Evolutionary conservation across 2,797 vertebrate species (phyloP).

Genomic region (Phrynocephalus vlangalii): DNA sequence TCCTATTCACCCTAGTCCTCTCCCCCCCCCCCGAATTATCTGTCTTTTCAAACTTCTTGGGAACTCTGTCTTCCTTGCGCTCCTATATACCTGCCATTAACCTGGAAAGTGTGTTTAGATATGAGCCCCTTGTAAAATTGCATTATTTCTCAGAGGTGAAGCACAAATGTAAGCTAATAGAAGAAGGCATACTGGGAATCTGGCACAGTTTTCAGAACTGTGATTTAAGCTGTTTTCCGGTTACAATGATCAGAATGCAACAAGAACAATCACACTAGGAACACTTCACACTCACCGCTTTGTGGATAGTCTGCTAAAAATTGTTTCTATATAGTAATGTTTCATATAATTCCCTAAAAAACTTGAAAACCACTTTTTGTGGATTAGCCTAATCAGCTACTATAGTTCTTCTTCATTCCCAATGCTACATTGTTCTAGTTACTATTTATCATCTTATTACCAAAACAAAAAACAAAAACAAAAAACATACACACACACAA

Average conservation of each 20-base stretch:
- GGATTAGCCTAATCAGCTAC: too few relatives aligned
- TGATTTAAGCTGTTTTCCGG: background rate
- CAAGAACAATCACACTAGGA: background rate
- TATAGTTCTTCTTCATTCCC: too few relatives aligned
- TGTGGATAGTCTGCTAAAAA: background rate
- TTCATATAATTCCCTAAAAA: background rate
- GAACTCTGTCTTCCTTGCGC: conserved; percentile 1
- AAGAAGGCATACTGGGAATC: conserved; percentile 7
- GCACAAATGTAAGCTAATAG: background rate
- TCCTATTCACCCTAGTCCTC: background rate
- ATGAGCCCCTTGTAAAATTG: background rate
- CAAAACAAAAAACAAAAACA: background rate
- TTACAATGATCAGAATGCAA: conserved; percentile 42
- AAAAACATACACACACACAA: background rate
- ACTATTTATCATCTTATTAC: background rate
- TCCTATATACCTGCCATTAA: background rate
- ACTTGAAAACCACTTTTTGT: background rate
- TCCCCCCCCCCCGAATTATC: background rate
- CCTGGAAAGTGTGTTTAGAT: background rate
- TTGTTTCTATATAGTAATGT: background rate
- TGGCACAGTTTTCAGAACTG: background rate
- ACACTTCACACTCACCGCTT: background rate
- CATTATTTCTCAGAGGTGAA: conserved; percentile 24
- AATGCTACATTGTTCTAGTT: background rate
- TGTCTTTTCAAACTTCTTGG: conserved; percentile 25